A percentile compares a stretch with the other conserved stretches of the same genome.
These are phyloP conservation scores for Esox lucius DNA, from an alignment of 2,797 vertebrate genomes.

Conservation along the genomic window DNA sequence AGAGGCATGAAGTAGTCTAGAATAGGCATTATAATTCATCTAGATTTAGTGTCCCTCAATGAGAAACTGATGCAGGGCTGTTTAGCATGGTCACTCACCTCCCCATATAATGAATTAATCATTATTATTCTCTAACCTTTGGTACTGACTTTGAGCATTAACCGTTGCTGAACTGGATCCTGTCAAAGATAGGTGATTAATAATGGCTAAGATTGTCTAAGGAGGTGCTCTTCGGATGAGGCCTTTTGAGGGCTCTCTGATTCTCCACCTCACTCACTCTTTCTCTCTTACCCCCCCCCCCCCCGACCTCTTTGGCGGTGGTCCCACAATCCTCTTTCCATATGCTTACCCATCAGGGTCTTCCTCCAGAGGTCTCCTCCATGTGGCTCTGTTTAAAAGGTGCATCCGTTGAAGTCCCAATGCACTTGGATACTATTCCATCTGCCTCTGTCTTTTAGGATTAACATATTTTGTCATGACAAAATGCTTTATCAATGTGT, in stretches of 20 bases:
- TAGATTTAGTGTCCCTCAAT: too few species aligned
- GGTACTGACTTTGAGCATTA: too few species aligned
- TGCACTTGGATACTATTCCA: constrained; percentile 38
- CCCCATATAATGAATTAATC: too few species aligned
- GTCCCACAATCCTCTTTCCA: constrained; percentile 46
- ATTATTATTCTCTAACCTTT: too few species aligned
- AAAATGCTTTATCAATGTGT: constrained; percentile 19
- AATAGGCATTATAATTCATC: too few species aligned
- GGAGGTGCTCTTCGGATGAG: constrained; percentile 1
- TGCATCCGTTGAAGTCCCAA: constrained; percentile 42
- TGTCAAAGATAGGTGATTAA: background rate
- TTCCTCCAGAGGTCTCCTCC: constrained; percentile 35
- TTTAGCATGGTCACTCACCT: too few species aligned
- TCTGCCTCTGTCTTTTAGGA: constrained; percentile 31
- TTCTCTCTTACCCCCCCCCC: background rate
- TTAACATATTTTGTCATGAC: constrained; percentile 28
- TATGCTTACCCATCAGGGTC: constrained; percentile 32
- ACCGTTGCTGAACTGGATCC: background rate
- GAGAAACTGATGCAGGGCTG: too few species aligned
- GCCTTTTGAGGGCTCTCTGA: constrained; percentile 2
- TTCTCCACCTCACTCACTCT: background rate
- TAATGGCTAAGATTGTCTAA: background rate
- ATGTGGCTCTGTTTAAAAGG: constrained; percentile 43
- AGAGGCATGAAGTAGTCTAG: too few species aligned
- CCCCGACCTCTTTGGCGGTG: constrained; percentile 26